Percentiles rank a stretch among this genome's conserved stretches.
phyloP scores from a whole-genome alignment of 2,888 invertebrate genomes.

The Apamea monoglypha region DNA sequence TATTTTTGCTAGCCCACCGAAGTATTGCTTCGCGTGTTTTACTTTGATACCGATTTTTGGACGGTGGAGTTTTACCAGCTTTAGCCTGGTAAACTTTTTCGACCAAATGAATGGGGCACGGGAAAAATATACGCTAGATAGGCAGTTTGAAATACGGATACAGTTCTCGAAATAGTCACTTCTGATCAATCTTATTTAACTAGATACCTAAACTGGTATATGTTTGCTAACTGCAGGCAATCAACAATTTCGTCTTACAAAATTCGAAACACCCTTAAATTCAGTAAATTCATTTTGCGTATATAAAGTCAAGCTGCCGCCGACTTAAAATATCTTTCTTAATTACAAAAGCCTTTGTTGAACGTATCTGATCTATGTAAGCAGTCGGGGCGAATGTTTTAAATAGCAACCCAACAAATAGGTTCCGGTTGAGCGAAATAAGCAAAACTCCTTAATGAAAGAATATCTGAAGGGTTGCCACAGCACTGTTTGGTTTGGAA shows the following conservation, averaged over 20 bases:
- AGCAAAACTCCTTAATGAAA: constrained; percentile 87
- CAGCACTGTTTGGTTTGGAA: too few species aligned
- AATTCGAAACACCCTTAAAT: constrained; percentile 86
- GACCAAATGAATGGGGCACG: constrained; percentile 37
- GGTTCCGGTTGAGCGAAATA: constrained; percentile 87
- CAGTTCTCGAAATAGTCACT: constrained; percentile 17
- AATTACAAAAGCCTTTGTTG: constrained; percentile 91
- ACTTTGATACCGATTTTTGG: constrained; percentile 73
- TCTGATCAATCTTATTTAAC: constrained; percentile 29
- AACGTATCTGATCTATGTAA: constrained; percentile 91
- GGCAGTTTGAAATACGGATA: constrained; percentile 34
- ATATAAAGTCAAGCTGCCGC: constrained; percentile 89
- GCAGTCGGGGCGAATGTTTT: constrained; percentile 89
- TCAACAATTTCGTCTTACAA: constrained; percentile 71
- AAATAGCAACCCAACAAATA: constrained; percentile 89
- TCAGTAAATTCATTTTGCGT: constrained; percentile 89
- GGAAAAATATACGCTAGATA: constrained; percentile 50
- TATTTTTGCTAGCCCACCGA: constrained; percentile 83
- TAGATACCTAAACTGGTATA: constrained; percentile 11
- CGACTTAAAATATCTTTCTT: constrained; percentile 90
- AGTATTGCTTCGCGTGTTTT: constrained; percentile 87
- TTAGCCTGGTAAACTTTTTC: constrained; percentile 51
- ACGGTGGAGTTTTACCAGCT: constrained; percentile 67
- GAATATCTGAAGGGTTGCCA: constrained; percentile 80
- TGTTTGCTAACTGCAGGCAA: constrained; percentile 57